Evolutionary conservation across 1,140 invertebrate genomes (phyloP).

Genomic region (Aphelinus certus): DNA sequence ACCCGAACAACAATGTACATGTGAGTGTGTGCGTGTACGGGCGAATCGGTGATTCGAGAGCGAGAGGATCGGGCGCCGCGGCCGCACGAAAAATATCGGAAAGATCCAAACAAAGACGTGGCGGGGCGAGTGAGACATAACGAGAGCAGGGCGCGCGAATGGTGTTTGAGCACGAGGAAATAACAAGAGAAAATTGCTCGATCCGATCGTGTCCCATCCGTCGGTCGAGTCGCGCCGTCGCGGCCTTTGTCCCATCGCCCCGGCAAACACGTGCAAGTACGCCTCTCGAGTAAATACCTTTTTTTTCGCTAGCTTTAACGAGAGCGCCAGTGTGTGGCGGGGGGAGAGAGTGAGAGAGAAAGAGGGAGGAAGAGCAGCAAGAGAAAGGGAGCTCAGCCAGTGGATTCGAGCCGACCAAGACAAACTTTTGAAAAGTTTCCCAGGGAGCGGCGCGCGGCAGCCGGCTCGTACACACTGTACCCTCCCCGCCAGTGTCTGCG

Average conservation of each 20-base stretch:
- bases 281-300: constrained; percentile 20
- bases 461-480: no score
- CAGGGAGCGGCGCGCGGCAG: neutral
- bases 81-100: no score
- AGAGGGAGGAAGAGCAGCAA: neutral
- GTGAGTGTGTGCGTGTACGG: no score
- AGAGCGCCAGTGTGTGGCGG: neutral
- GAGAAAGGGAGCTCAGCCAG: neutral
- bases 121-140: no score
- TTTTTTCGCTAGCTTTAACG: neutral
- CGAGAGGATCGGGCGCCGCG: no score
- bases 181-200: neutral
- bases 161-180: no score
- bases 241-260: neutral
- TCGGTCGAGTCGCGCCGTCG: no score
- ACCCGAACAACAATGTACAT: no score
- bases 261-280: neutral
- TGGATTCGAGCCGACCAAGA: neutral
- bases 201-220: no score
- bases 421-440: constrained; percentile 30
- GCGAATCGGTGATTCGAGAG: no score
- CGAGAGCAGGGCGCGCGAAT: no score
- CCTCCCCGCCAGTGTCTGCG: neutral
- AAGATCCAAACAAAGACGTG: no score
- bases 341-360: neutral